Evolutionary conservation across 2,113 vertebrate species (phyloP).

Genomic region (Gasterosteus nipponicus): DNA sequence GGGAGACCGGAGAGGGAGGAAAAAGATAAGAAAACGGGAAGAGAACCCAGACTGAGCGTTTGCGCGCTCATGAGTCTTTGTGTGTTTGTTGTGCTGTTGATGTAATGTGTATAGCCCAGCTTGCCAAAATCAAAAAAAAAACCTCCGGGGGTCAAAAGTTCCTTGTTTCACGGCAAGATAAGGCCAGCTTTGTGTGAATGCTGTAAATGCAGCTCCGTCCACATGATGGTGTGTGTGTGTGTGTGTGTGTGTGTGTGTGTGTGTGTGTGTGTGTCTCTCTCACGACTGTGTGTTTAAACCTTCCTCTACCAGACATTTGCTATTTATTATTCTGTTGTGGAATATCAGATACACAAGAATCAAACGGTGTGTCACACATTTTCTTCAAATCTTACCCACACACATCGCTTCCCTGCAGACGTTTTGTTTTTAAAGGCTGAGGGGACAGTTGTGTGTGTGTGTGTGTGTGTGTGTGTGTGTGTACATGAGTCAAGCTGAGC

Average conservation of each 20-base stretch:
- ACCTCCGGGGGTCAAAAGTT: background rate
- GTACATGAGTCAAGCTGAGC: conserved; percentile 28
- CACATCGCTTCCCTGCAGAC: background rate
- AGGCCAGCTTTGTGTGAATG: conserved; percentile 4
- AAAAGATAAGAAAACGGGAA: conserved; percentile 23
- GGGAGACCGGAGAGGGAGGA: conserved; percentile 11
- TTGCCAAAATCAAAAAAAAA: background rate
- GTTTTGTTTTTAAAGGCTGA: background rate
- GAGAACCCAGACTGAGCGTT: background rate
- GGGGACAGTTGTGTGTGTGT: background rate
- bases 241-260: background rate
- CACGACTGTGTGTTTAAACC: conserved; percentile 31
- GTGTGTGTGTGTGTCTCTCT: background rate
- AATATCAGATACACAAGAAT: conserved; percentile 27
- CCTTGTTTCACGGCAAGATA: background rate
- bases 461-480: conserved; percentile 1
- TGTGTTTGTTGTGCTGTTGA: background rate
- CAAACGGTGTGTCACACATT: conserved; percentile 16
- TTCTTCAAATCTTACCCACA: conserved; percentile 4
- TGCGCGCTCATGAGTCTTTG: background rate
- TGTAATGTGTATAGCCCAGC: background rate
- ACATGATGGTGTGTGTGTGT: background rate
- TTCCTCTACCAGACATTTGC: conserved; percentile 29
- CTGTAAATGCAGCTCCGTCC: conserved; percentile 15
- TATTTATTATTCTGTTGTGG: conserved; percentile 31